Base-by-base conservation (phyloP, 2,888 invertebrate genomes). In the Metacarcinus magister region DNA sequence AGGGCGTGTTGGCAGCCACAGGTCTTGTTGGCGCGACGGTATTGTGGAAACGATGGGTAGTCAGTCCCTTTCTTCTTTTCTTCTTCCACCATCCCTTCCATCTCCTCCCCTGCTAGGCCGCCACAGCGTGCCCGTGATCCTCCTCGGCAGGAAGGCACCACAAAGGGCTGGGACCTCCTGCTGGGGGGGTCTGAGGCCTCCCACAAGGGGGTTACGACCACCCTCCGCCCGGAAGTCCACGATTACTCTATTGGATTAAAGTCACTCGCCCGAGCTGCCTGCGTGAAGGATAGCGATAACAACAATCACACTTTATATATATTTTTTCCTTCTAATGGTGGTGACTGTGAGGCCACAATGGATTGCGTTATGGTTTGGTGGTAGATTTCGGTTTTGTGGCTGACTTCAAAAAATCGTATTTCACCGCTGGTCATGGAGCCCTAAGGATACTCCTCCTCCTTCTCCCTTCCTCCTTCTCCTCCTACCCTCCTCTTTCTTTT, bases 231-330 rank as follows among this genome's bases (percentile, higher is more conserved):
- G 94, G 94, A 94, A 94, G 94, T 94, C 60, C 94, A 48, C 94
- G 94, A 94, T 94, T 94, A 94, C 94, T 94, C 94, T 94, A 90
- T 90, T 94, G 94, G 94, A 90, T 94, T 54, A 89, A 90, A 90
- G 54, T 90, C 94, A 60, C 94, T 90, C 89, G 90, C 60, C 44
- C 94, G 60, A 89, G 60, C 54, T 32, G n/a, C 48, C 60, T 39
- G 60, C 28, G 60, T 94, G 60, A 90, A 43, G 89, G 60, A 94
- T 60, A 4, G 54, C 13, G 90, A 94, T 94, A 90, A 60, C 39
- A 48, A 60, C 43, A 39, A 94, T 94, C 89, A 90, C 32, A 28
- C 44, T 46, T 87, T 60, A 89, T 54, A 89, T 48, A n/a, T 60
- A 19, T 87, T 87, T 82, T 32, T 82, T 39, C 87, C 32, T 23